Conservation (phyloP, 2,888 invertebrate genomes). For the Fragum whitleyi region DNA sequence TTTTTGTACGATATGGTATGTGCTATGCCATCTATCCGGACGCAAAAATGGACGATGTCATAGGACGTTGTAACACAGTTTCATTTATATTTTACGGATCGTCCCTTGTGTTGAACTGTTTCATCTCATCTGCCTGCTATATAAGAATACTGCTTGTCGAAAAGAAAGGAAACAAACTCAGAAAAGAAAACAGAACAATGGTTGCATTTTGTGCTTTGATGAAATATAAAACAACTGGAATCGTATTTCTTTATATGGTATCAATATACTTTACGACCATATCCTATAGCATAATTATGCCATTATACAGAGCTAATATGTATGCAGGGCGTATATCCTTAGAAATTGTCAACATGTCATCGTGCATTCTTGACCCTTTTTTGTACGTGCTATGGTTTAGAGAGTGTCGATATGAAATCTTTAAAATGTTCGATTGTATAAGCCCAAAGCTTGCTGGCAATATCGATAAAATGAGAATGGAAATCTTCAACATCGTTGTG, state of each 20-base stretch:
- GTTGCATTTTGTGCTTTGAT: neutral
- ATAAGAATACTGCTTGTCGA: constrained; percentile 36
- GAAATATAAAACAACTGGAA: constrained; percentile 36
- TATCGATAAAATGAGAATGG: constrained; percentile 22
- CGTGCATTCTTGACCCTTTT: constrained; percentile 16
- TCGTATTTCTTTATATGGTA: constrained; percentile 39
- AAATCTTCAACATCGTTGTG: constrained; percentile 15
- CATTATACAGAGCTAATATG: constrained; percentile 9
- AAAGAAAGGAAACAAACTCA: neutral
- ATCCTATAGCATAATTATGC: constrained; percentile 16
- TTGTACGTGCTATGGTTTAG: constrained; percentile 18
- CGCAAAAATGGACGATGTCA: constrained; percentile 28
- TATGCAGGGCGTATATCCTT: neutral
- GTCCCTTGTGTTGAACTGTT: neutral
- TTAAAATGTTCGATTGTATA: constrained; percentile 10
- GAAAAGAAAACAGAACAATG: neutral
- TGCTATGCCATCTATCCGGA: constrained; percentile 18
- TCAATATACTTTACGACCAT: constrained; percentile 21
- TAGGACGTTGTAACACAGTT: constrained; percentile 30
- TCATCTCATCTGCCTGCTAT: constrained; percentile 27
- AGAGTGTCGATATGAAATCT: constrained; percentile 13
- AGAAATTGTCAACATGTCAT: neutral
- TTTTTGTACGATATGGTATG: constrained; percentile 28
- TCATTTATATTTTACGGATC: constrained; percentile 25
- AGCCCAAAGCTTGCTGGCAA: neutral